Base-by-base conservation (phyloP, 1,140 invertebrate genomes). In the Copidosoma floridanum region DNA sequence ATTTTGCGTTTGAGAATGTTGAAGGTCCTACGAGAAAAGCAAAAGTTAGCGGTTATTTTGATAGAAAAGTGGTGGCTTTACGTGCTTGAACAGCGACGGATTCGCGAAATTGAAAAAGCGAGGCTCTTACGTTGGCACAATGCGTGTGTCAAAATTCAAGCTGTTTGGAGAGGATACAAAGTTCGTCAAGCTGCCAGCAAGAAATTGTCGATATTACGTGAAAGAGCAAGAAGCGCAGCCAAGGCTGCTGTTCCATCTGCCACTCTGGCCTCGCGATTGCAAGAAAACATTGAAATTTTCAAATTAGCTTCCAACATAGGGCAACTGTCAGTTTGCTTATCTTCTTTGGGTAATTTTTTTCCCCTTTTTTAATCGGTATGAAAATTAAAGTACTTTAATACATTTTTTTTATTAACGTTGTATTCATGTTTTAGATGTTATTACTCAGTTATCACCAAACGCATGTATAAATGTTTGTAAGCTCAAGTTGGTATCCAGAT, bases 81-180 rank as follows among this genome's bases (percentile, higher is more conserved):
- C 5, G 12, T 50, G 10, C 47, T 53, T n/a, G 53, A 70, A 24
- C 72, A 77, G 18, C 73, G 75, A 5, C 82, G 82, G 68, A 69
- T 78, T 38, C 75, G 71, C 52, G 73, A 83, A 57, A 68, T 78
- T 37, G 68, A 80, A 60, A 75, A 72, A 46, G 65, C 68, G 2
- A 71, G 82, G 32, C 14, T 54, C 20, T 2, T 12, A 44, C 80
- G 73, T 58, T 46, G 57, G 35, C 20, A 48, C 8, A 18, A 29
- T n/a, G 85, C 87, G 1, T 87, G 85, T 23, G 78, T 75, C 0
- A 82, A 82, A 63, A 89, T 90, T 61, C 88, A 89, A 81, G 77
- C 85, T 14, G 63, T 80, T n/a, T 89, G 86, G 84, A 83, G 84
- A 53, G 87, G 87, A 2, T 83, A 86, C 66, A 70, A 57, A 14